Conservation (phyloP, 2,888 invertebrate species). For the Apoderus coryli region DNA sequence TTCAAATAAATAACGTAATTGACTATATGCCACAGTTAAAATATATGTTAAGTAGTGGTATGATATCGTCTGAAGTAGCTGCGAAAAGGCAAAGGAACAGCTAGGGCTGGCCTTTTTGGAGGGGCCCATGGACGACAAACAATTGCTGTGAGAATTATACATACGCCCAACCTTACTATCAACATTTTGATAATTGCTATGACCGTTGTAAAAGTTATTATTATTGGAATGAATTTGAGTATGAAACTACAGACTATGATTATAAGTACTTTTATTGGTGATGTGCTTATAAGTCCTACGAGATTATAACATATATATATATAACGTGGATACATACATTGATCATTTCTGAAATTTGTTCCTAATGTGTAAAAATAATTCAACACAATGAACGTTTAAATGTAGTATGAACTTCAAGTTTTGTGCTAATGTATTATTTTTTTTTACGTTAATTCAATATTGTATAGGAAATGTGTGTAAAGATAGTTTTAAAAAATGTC, state of each 20-base stretch:
- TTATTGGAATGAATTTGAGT: constrained; percentile 2
- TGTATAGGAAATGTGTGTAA: no score
- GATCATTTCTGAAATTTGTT: constrained; percentile 23
- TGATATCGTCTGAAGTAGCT: constrained; percentile 30
- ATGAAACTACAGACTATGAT: constrained; percentile 11
- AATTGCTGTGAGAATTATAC: constrained; percentile 1
- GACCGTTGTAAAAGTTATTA: constrained; percentile 1
- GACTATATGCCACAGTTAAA: constrained; percentile 77
- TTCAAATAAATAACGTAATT: constrained; percentile 71
- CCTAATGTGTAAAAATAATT: no score
- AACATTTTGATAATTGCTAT: constrained; percentile 18
- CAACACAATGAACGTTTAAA: no score
- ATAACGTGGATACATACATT: no score
- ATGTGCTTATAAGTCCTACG: constrained; percentile 15
- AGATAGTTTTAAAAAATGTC: no score
- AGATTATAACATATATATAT: constrained; percentile 11
- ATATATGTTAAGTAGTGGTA: constrained; percentile 60
- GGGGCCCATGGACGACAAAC: constrained; percentile 25
- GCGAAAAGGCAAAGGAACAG: constrained; percentile 42
- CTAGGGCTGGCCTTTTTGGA: constrained; percentile 41
- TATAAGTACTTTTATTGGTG: constrained; percentile 18
- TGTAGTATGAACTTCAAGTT: no score
- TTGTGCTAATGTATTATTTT: no score
- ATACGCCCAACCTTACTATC: no score
- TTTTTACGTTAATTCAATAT: no score